Percentiles rank a stretch among this genome's conserved stretches.
These are phyloP conservation scores for Phymastichus coffea DNA, from an alignment of 1,140 invertebrate species.

Conservation along the genomic window DNA sequence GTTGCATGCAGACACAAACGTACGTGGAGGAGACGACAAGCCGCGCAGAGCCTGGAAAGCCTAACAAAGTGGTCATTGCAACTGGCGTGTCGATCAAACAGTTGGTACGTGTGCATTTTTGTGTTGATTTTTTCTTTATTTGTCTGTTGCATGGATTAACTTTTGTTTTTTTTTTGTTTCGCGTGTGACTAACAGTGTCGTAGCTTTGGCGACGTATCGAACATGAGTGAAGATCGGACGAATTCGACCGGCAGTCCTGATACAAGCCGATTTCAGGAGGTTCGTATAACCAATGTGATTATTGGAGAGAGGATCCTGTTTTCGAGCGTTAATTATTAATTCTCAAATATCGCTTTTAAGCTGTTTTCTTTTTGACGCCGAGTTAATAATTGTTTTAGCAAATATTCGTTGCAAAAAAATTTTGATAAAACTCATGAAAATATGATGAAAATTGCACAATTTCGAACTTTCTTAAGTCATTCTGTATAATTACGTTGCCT, in stretches of 20 bases:
- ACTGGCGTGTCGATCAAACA: conserved; percentile 57
- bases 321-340: too few relatives aligned
- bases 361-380: too few relatives aligned
- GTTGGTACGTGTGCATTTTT: conserved; percentile 49
- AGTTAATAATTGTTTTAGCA: too few relatives aligned
- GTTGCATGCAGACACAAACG: conserved; percentile 52
- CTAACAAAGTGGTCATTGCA: conserved; percentile 52
- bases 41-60: conserved; percentile 50
- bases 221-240: conserved; percentile 50
- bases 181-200: conserved; percentile 60
- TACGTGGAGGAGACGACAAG: conserved; percentile 53
- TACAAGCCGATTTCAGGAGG: conserved; percentile 41
- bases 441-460: too few relatives aligned
- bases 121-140: not conserved
- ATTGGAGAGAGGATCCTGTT: too few relatives aligned
- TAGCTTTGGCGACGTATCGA: conserved; percentile 65
- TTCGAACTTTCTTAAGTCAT: too few relatives aligned
- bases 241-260: conserved; percentile 33
- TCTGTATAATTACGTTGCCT: too few relatives aligned
- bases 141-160: not conserved
- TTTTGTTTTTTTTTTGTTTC: conserved; percentile 19
- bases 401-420: too few relatives aligned
- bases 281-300: too few relatives aligned
- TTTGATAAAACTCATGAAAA: too few relatives aligned
- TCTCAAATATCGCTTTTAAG: too few relatives aligned